These are phyloP conservation scores for Anagrus nilaparvatae DNA, from an alignment of 1,140 invertebrate species.

Conservation along the genomic window DNA sequence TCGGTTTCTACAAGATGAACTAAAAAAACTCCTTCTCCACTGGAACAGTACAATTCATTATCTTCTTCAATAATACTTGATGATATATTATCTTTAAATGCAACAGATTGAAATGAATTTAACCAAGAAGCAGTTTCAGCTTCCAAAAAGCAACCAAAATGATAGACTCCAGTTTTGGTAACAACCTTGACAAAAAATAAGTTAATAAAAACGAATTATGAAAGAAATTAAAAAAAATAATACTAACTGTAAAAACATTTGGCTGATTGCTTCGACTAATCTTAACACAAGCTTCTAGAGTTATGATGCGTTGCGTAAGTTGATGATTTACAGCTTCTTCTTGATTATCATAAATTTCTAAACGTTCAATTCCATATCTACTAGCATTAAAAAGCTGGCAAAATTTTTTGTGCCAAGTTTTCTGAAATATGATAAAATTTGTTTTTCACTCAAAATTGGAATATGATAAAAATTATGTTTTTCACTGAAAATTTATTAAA, in stretches of 20 bases:
- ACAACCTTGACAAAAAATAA: constrained; percentile 45
- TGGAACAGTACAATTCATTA: constrained; percentile 76
- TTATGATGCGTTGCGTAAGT: constrained; percentile 61
- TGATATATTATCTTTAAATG: constrained; percentile 60
- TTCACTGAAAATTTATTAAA: too few relatives aligned
- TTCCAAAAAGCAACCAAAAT: constrained; percentile 61
- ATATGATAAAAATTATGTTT: too few relatives aligned
- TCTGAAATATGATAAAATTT: too few relatives aligned
- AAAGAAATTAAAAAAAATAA: constrained; percentile 12
- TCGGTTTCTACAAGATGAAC: constrained; percentile 69
- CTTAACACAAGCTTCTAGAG: constrained; percentile 76
- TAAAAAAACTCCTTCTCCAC: constrained; percentile 66
- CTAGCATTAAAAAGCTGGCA: constrained; percentile 69
- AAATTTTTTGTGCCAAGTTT: constrained; percentile 68
- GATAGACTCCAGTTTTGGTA: constrained; percentile 59
- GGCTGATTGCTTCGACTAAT: constrained; percentile 54
- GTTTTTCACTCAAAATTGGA: too few relatives aligned
- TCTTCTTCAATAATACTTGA: constrained; percentile 64
- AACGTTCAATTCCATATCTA: constrained; percentile 69
- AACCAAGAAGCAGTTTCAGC: constrained; percentile 67
- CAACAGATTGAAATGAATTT: constrained; percentile 65
- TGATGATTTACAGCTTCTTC: constrained; percentile 54
- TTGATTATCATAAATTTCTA: constrained; percentile 74
- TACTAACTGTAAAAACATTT: constrained; percentile 45
- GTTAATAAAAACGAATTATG: not conserved